Base-by-base conservation (phyloP, 2,113 vertebrate species). In the Lontra canadensis region DNA sequence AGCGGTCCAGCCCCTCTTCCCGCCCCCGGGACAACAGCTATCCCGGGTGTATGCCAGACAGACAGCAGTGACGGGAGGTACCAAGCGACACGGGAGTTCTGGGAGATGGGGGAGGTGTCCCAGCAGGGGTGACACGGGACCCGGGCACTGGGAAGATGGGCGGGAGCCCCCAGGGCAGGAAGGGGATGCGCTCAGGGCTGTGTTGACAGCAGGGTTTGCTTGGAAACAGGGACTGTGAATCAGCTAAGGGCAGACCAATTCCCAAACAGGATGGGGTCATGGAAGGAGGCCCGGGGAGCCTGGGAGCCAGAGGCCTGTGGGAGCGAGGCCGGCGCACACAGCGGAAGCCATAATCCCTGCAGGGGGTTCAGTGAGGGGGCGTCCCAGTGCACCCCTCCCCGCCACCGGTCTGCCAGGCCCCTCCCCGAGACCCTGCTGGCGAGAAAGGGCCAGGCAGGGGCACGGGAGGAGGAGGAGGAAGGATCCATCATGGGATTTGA, bases 11-110 rank as follows among this genome's bases (percentile, higher is more conserved):
- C 73, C 61, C 17, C 7, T 10, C 61, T 6, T 8, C 6, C 61
- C 39, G 7, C 18, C 25, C 73, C 23, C 2, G 18, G 26, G 59
- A 69, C 21, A 14, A 88, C 9, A 6, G 34, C 79, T 25, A 3
- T 4, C 47, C 23, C n/a, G 1, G 21, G 59, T 31, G 34, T 23
- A 10, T 10, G 5, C 4, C 0, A 5, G 14, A 44, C 2, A 67
- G 59, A 36, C 2, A 1, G 31, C 4, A 1, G 18, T 18, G 25
- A 29, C 7, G 1, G 57, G 78, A 42, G 1, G 29, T 14, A 6
- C 31, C 2, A 10, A 21, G 44, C 25, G 55, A 20, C 13, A 0
- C 1, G 44, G 82, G 34, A 2, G 18, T 26, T n/a, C 6, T 0
- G 23, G 55, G 31, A 29, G 29, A 73, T 18, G 25, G 39, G 20